A percentile compares a stretch with the other conserved stretches of the same genome.
phyloP scores from a whole-genome alignment of 2,797 vertebrate genomes.

The Paratrypauchen microcephalus region DNA sequence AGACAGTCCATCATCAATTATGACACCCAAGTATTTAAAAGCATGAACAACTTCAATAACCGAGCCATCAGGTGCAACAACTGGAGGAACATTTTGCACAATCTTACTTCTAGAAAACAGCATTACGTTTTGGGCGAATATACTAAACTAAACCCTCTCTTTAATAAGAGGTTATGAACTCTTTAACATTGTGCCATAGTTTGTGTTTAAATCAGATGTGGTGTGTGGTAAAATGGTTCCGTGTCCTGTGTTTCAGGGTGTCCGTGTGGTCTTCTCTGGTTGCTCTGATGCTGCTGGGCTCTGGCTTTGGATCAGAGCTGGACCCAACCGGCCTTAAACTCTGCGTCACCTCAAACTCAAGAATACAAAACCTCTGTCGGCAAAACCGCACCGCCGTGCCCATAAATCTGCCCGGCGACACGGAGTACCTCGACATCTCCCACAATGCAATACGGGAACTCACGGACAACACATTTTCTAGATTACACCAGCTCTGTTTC shows the following conservation, averaged over 20 bases:
- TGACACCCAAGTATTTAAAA: too few relatives aligned
- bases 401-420: constrained; percentile 39
- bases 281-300: not conserved
- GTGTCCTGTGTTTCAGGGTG: constrained; percentile 16
- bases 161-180: too few relatives aligned
- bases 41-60: too few relatives aligned
- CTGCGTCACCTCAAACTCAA: constrained; percentile 44
- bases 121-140: too few relatives aligned
- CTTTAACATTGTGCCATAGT: too few relatives aligned
- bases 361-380: constrained; percentile 46
- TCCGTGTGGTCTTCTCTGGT: not conserved
- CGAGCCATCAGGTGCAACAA: too few relatives aligned
- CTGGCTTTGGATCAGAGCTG: not conserved
- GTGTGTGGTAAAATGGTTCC: too few relatives aligned
- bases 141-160: too few relatives aligned
- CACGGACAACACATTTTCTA: constrained; percentile 23
- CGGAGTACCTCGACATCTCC: constrained; percentile 64
- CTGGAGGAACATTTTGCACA: too few relatives aligned
- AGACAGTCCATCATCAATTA: too few relatives aligned
- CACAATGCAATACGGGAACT: constrained; percentile 59
- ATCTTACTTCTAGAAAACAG: too few relatives aligned
- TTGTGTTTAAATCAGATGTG: too few relatives aligned
- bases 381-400: constrained; percentile 55
- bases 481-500: constrained; percentile 56
- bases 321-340: constrained; percentile 20